Conservation (phyloP, 2,113 vertebrate species). For the Ammodytes marinus region DNA sequence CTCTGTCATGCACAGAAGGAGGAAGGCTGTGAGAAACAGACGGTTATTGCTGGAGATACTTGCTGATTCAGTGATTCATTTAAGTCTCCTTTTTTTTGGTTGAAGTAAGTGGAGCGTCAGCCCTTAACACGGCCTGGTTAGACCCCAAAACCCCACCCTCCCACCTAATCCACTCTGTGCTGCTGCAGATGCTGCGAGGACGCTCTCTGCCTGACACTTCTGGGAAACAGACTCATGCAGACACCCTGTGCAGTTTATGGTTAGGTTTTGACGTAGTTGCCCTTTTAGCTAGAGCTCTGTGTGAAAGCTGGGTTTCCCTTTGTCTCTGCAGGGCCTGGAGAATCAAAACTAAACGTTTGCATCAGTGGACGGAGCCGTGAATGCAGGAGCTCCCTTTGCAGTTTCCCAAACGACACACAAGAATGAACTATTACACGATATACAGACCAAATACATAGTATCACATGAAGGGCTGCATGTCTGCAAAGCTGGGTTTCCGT, state of each 20-base stretch:
- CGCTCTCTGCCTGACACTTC: conserved; percentile 54
- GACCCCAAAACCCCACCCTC: conserved; percentile 62
- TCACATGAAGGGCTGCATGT: background rate
- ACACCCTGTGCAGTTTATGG: conserved; percentile 48
- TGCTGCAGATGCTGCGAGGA: background rate
- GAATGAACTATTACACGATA: background rate
- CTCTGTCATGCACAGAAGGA: conserved; percentile 34
- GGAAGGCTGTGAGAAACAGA: conserved; percentile 3
- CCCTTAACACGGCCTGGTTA: conserved; percentile 51
- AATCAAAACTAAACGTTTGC: conserved; percentile 41
- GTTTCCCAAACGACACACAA: background rate
- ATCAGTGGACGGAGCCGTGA: background rate
- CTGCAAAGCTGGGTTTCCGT: background rate
- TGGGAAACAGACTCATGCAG: conserved; percentile 66
- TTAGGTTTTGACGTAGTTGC: conserved; percentile 55
- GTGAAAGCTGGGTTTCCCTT: conserved; percentile 51
- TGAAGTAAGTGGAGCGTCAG: conserved; percentile 41
- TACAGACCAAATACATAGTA: no score
- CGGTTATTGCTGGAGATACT: background rate
- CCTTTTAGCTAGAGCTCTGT: conserved; percentile 20
- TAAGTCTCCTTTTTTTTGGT: background rate
- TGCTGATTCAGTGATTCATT: conserved; percentile 64
- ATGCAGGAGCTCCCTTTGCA: background rate
- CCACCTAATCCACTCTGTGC: conserved; percentile 32
- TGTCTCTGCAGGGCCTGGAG: conserved; percentile 13